A percentile compares a stretch with the other conserved stretches of the same genome.
phyloP scores from a whole-genome alignment of 2,113 vertebrate genomes.

The Deroptyus accipitrinus region DNA sequence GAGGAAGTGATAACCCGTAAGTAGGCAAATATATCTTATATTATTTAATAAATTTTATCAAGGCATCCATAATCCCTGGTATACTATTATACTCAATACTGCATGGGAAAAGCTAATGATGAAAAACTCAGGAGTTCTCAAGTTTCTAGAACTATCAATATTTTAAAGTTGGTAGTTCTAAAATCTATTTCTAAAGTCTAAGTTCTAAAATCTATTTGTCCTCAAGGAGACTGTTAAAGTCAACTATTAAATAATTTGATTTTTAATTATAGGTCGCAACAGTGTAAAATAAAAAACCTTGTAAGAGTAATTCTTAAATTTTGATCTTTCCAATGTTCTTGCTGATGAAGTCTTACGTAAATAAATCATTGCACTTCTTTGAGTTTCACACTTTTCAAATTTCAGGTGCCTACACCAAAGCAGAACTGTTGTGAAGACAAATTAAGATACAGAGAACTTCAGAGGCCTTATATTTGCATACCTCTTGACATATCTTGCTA shows the following conservation, averaged over 20 bases:
- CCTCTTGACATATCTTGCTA: neutral
- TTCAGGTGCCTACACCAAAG: neutral
- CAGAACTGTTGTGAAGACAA: neutral
- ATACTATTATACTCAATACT: neutral
- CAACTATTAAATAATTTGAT: neutral
- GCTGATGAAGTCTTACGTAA: neutral
- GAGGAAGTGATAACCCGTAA: neutral
- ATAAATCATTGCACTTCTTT: neutral
- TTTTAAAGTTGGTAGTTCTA: neutral
- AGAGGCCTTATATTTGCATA: rapidly evolving
- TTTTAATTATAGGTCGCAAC: neutral
- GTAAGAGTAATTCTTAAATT: neutral
- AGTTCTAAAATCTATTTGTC: neutral
- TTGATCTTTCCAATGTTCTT: neutral
- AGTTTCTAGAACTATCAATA: neutral
- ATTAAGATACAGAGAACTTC: neutral
- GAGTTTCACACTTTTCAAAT: neutral
- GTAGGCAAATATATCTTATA: neutral
- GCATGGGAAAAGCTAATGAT: neutral
- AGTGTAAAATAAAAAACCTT: neutral
- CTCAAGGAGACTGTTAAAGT: neutral
- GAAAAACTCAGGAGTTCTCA: neutral
- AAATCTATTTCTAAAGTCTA: neutral
- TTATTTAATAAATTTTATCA: neutral
- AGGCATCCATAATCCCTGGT: neutral